A percentile compares a stretch with the other conserved stretches of the same genome.
Conservation (phyloP, 1,140 invertebrate genomes). For the Tetramorium alpestre region DNA sequence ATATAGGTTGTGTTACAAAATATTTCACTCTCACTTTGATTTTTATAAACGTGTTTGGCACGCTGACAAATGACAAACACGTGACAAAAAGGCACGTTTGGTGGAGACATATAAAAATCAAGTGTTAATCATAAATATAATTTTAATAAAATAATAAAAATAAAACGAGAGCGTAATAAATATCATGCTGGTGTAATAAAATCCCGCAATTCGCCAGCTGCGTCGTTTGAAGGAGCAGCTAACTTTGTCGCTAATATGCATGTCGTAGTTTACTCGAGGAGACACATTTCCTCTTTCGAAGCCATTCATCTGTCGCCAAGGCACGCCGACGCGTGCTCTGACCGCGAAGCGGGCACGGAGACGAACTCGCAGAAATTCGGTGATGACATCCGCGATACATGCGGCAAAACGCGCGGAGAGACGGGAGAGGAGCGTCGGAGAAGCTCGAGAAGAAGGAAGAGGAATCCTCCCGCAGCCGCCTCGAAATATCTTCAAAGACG, state of each 20-base stretch:
- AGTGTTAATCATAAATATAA: not conserved
- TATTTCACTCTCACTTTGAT: not conserved
- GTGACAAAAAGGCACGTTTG: not conserved
- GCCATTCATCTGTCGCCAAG: slow-evolving; percentile 50
- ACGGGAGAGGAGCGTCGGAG: not conserved
- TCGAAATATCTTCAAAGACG: slow-evolving; percentile 85
- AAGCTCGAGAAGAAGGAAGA: not conserved
- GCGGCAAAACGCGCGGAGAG: slow-evolving; percentile 31
- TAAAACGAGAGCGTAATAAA: not conserved
- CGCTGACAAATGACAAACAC: not conserved
- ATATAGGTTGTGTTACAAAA: not conserved
- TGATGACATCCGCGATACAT: slow-evolving; percentile 50
- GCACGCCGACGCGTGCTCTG: slow-evolving; percentile 67
- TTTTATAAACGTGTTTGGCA: not conserved
- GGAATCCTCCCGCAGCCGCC: slow-evolving; percentile 65
- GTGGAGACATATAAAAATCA: not conserved
- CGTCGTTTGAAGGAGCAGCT: slow-evolving; percentile 35
- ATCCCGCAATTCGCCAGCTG: not conserved
- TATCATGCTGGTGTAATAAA: not conserved
- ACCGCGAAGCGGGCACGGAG: not conserved
- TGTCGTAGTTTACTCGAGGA: not conserved
- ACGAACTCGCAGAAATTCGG: slow-evolving; percentile 29
- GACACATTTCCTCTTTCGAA: slow-evolving; percentile 33
- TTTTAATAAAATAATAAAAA: not conserved
- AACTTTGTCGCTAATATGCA: slow-evolving; percentile 46